Evolutionary conservation across 2,888 invertebrate genomes (phyloP), one percentile per base, ranked within the genome.

Genomic region (Acrobasis suavella): DNA sequence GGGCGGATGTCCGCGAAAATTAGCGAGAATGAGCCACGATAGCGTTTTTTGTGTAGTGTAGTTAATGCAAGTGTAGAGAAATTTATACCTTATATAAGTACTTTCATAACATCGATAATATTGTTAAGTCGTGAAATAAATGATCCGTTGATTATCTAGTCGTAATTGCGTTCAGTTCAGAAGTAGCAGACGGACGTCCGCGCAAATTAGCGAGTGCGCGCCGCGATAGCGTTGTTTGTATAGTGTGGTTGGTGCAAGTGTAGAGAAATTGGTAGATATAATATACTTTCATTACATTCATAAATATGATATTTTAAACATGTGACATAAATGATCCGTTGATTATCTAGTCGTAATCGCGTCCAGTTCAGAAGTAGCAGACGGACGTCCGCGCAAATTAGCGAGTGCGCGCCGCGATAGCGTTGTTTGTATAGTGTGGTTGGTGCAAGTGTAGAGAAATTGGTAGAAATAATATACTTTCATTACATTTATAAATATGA

Each of bases 161-260:
- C 68, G 65, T 82, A 81, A 90, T 91, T 86, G 83, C 84, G 84
- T 82, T 82, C 83, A 79, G 82, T 81, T 81, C 82, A 83, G 78
- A 82, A 84, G 77, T 84, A 84, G 83, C 81, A 76, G 85, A 81
- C 80, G 84, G 82, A 78, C 82, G 88, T 80, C 82, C 80, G 80
- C 80, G 83, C 86, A 89, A 91, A 90, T 91, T 88, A 90, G 90
- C 85, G 88, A 87, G 83, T 91, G 91, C 85, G 83, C 86, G 77
- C 73, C 70, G 83, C 81, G 91, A 91, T 91, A 89, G 87, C 83
- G 83, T 79, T 86, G 86, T 87, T 85, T 85, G 83, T 79, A 76
- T 73, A 83, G 83, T 78, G 77, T 71, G 70, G 61, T 56, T 68
- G 83, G 78, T 67, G 50, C 70, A 80, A 77, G 72, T 69, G 63